A percentile compares a stretch with the other conserved stretches of the same genome.
Conservation (phyloP, 2,797 vertebrate genomes). For the Microcaecilia unicolor region DNA sequence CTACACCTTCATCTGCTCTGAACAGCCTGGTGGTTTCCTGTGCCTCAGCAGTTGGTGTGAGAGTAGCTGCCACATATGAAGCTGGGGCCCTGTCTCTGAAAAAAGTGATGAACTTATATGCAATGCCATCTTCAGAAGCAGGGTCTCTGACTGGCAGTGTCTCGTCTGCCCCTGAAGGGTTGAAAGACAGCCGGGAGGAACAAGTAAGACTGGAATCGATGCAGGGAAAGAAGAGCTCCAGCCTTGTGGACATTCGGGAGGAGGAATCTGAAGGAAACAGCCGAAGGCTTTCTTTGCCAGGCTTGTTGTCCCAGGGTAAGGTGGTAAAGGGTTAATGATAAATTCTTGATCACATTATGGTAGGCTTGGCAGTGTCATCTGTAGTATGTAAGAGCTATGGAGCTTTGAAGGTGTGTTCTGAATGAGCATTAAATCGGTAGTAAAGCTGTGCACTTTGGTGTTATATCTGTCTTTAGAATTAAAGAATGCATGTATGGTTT, state of each 20-base stretch:
- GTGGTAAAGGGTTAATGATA: too few species aligned
- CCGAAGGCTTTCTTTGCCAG: slow-evolving; percentile 88
- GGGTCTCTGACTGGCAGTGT: slow-evolving; percentile 19
- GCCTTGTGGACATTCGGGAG: slow-evolving; percentile 88
- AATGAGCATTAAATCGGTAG: too few species aligned
- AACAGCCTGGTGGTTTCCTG: slow-evolving; percentile 90
- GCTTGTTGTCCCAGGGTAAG: slow-evolving; percentile 92
- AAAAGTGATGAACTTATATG: slow-evolving; percentile 90
- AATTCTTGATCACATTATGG: too few species aligned
- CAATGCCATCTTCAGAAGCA: slow-evolving; percentile 40
- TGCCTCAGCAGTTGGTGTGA: slow-evolving; percentile 83
- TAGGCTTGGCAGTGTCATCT: too few species aligned
- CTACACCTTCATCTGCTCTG: slow-evolving; percentile 62
- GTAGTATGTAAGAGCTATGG: too few species aligned
- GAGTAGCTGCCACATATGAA: slow-evolving; percentile 88
- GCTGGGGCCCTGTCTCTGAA: slow-evolving; percentile 81
- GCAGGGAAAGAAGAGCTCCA: slow-evolving; percentile 93
- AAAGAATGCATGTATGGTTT: too few species aligned
- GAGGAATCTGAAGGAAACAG: slow-evolving; percentile 79
- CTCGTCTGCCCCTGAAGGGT: slow-evolving; percentile 39
- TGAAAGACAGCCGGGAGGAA: slow-evolving; percentile 55
- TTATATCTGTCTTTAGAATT: too few species aligned
- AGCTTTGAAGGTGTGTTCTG: too few species aligned
- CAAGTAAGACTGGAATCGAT: slow-evolving; percentile 71
- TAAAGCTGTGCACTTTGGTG: too few species aligned